Base-by-base conservation (phyloP, 1,140 invertebrate genomes). In the Parapsyche elsis region DNA sequence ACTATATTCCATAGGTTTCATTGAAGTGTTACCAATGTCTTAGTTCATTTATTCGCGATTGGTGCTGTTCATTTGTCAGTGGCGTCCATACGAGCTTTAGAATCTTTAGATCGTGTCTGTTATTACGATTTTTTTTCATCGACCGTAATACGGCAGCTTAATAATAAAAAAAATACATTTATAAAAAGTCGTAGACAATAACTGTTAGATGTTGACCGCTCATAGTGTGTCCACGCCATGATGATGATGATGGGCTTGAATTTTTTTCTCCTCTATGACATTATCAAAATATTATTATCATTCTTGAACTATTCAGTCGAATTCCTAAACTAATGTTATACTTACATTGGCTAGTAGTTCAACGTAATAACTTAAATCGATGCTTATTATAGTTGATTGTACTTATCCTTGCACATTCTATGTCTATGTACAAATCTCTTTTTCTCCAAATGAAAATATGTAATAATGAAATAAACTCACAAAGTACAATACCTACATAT, bases 31-130 rank as follows among this genome's bases (percentile, higher is more conserved):
- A 53, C 49, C 12, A 53, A 53, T 53, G 12, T 2, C 49, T n/a
- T n/a, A 53, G 1, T 53, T 12, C 12, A 53, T 2, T 14, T 14
- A 12, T 53, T n/a, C 49, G 49, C 12, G 49, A n/a, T n/a, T 16
- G 16, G 12, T n/a, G 1, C 12, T 53, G 2, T 16, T n/a, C 2
- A 53, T 53, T n/a, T 16, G 1, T 5, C 10, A 53, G 49, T 53
- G 12, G 16, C 49, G 10, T 53, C 49, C 16, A 12, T 2, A 10
- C 49, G 12, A 53, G 16, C 12, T 53, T n/a, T 53, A 53, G 16
- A 53, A 53, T 53, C 49, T 53, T 61, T 61, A 61, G 57, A 61
- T 61, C 57, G 57, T 19, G n/a, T 61, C 57, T 61, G 16, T 61
- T 19, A 61, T 61, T 61, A 61, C 57, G 16, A 19, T 61, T 61